phyloP scores from a whole-genome alignment of 2,888 invertebrate species.

The Hirtodrosophila cameraria region DNA sequence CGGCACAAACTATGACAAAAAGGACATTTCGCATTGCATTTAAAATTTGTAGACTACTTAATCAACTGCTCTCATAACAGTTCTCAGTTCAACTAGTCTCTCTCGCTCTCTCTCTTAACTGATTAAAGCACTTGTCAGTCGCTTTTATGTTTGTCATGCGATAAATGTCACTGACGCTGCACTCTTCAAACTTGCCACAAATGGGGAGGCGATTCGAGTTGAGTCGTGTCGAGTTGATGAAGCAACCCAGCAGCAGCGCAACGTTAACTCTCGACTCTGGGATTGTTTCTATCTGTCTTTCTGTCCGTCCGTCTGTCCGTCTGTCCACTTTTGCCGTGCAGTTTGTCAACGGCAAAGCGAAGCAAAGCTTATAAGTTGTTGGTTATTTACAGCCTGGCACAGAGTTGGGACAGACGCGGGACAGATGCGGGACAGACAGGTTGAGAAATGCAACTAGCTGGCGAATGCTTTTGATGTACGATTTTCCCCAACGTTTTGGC shows the following conservation, averaged over 20 bases:
- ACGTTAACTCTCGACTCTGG: constrained; percentile 1
- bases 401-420: too few species aligned
- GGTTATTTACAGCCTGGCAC: constrained; percentile 40
- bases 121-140: constrained; percentile 32
- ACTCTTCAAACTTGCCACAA: constrained; percentile 17
- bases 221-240: constrained; percentile 18
- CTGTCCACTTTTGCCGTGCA: constrained; percentile 44
- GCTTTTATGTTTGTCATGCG: constrained; percentile 17
- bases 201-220: too few species aligned
- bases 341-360: constrained; percentile 45
- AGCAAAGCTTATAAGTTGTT: constrained; percentile 51
- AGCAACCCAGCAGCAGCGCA: constrained; percentile 27
- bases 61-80: too few species aligned
- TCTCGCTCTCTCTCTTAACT: background rate
- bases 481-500: constrained; percentile 9
- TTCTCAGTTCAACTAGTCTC: background rate
- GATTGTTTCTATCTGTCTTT: constrained; percentile 2
- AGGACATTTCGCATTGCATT: too few species aligned
- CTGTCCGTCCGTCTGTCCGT: background rate
- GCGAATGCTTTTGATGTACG: constrained; percentile 37
- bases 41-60: too few species aligned
- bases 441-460: constrained; percentile 37
- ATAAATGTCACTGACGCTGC: constrained; percentile 18
- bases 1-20: too few species aligned
- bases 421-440: constrained; percentile 8